Evolutionary conservation across 2,113 vertebrate genomes (phyloP).

Genomic region (Trogon melanurus): DNA sequence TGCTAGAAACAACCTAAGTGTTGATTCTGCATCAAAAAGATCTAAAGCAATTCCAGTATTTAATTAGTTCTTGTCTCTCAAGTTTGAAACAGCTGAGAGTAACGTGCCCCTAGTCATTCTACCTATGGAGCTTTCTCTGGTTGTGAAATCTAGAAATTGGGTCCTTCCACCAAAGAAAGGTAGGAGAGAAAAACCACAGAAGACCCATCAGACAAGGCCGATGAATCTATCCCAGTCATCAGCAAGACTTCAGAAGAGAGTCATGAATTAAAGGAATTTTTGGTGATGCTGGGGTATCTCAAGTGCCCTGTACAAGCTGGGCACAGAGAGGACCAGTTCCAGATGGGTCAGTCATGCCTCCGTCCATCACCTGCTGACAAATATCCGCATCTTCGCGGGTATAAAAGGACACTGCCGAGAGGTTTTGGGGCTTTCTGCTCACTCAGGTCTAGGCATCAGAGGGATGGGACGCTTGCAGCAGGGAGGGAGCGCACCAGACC

Average conservation of each 20-base stretch:
- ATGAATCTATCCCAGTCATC: neutral
- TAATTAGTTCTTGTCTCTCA: neutral
- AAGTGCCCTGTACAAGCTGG: neutral
- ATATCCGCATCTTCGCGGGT: accelerated
- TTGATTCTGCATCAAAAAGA: neutral
- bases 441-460: accelerated
- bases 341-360: neutral
- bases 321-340: no score
- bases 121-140: neutral
- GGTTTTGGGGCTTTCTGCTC: accelerated
- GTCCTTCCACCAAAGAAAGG: neutral
- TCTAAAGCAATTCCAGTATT: neutral
- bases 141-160: neutral
- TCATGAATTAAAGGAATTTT: neutral
- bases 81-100: neutral
- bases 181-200: neutral
- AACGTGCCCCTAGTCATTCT: accelerated
- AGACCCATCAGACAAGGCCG: neutral
- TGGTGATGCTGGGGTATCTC: accelerated
- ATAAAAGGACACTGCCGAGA: accelerated
- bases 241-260: neutral
- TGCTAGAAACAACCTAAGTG: neutral
- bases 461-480: accelerated
- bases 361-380: accelerated
- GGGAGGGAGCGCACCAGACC: neutral